Evolutionary conservation across 1,140 invertebrate species (phyloP), one percentile per base, ranked within the genome.

Genomic region (Drosophila melanica): DNA sequence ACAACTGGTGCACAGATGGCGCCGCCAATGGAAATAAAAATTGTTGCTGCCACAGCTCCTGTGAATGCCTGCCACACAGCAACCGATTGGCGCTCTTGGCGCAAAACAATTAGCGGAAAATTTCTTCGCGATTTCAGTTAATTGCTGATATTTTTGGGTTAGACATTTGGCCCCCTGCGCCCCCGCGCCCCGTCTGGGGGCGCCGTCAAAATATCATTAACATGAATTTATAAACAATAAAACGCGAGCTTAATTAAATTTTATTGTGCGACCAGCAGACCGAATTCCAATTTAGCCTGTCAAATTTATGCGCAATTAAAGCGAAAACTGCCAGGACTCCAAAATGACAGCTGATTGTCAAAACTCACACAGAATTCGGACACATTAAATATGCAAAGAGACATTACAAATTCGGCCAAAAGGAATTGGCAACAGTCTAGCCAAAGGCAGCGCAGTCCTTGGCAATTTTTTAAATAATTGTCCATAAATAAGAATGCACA

Each of bases 181-280:
- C n/a, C 39, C 27, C 8, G 1, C 20, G 1, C 20, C 39, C 27
- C 9, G 9, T 16, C 35, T 1, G 10, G 14, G 12, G 14, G 12
- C 10, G 8, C 55, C 54, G 58, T 75, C 69, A 66, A 84, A 87
- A 89, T 89, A 87, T 87, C 84, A 89, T 87, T 87, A 87, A 89
- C 84, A 87, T 87, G 79, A 87, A 87, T 87, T 87, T 89, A 87
- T 87, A 87, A 87, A 87, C 84, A 89, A 87, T 87, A 78, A 81
- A 87, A 76, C 41, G 59, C 69, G 53, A 53, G 84, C 84, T 87
- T 84, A 87, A 89, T 87, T 89, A 87, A 87, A 87, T 89, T 89
- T 87, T 60, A 76, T 76, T 72, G 60, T 72, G 68, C 27, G 50
- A 51, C 69, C 35, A 37, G 20, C 12, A 65, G 27, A 16, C 20